Percentiles rank a stretch among this genome's conserved stretches.
Conservation (phyloP, 2,888 invertebrate genomes). For the Heteropelma amictum region DNA sequence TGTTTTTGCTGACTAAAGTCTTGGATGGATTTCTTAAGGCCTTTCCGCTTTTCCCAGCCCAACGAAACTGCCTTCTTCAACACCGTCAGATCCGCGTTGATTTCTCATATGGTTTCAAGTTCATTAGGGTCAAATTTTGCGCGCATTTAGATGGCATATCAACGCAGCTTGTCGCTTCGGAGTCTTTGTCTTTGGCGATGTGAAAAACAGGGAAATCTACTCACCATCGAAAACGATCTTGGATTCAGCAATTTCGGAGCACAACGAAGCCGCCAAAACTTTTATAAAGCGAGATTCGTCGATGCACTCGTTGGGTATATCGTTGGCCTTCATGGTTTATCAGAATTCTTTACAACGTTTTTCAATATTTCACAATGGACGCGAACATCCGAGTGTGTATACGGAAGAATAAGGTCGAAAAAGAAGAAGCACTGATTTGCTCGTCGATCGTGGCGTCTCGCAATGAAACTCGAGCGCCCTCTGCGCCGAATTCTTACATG, state of each 20-base stretch:
- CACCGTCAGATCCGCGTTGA: constrained; percentile 3
- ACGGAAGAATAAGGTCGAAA: too few relatives aligned
- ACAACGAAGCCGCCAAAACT: constrained; percentile 44
- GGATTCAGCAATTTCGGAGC: constrained; percentile 38
- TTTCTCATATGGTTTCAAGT: constrained; percentile 20
- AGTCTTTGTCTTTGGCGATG: too few relatives aligned
- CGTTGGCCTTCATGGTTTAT: constrained; percentile 14
- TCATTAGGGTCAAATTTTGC: not conserved
- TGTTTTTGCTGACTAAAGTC: constrained; percentile 26
- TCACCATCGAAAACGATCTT: constrained; percentile 27
- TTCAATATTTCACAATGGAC: not conserved
- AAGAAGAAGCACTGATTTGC: too few relatives aligned
- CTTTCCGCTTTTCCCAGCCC: constrained; percentile 39
- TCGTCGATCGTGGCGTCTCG: not conserved
- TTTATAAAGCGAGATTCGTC: constrained; percentile 43
- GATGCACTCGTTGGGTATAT: constrained; percentile 42
- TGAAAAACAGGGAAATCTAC: not conserved
- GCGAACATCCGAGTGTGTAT: not conserved
- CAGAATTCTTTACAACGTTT: not conserved
- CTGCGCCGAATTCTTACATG: not conserved
- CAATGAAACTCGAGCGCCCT: not conserved
- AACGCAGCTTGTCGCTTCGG: too few relatives aligned
- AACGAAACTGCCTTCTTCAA: constrained; percentile 23
- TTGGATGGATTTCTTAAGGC: constrained; percentile 19
- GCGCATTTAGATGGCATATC: not conserved